phyloP scores from a whole-genome alignment of 2,888 invertebrate genomes.

The Lamellibrachia columna region DNA sequence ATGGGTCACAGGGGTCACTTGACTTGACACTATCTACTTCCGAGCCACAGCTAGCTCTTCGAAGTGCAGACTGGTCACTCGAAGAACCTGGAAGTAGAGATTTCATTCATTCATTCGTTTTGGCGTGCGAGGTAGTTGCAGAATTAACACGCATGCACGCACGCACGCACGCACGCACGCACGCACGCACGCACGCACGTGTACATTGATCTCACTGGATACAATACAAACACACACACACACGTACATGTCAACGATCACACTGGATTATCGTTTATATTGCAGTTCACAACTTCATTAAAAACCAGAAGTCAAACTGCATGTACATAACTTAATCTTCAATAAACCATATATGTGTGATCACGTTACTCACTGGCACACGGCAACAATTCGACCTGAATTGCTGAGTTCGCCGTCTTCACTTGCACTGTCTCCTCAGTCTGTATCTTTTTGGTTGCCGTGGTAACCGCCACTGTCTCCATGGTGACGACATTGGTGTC shows the following conservation, averaged over 20 bases:
- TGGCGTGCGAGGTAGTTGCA: too few species aligned
- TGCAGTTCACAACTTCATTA: not conserved
- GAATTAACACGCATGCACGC: not conserved
- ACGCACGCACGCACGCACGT: not conserved
- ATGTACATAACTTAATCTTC: not conserved
- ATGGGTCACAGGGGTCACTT: not conserved
- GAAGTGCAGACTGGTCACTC: not conserved
- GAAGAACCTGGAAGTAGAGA: not conserved
- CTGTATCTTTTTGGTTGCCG: not conserved
- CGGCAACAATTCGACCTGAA: not conserved
- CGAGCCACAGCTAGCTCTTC: not conserved
- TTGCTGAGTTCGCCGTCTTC: not conserved
- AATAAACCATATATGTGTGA: too few species aligned
- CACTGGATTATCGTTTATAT: not conserved
- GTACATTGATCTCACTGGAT: not conserved
- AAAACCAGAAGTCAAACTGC: not conserved
- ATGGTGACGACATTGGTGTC: not conserved
- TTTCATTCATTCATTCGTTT: too few species aligned
- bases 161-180: not conserved
- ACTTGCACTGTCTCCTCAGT: not conserved
- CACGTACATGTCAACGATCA: not conserved
- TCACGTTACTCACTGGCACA: not conserved
- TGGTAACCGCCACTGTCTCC: not conserved
- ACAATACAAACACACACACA: not conserved
- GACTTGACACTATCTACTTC: not conserved